Conservation (phyloP, 2,797 vertebrate genomes). For the Pangasius krempfi region DNA sequence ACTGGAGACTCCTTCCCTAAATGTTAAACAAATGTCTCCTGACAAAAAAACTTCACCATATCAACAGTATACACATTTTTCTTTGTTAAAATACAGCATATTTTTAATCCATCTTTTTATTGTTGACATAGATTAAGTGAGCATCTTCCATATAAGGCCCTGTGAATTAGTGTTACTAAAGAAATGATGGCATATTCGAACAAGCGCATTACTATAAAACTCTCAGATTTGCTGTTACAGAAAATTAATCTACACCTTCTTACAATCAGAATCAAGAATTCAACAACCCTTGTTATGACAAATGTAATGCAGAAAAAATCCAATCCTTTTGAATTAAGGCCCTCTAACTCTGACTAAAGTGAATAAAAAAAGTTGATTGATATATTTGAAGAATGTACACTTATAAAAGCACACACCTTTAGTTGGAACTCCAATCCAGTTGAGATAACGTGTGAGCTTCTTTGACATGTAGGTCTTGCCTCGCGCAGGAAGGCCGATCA, state of each 20-base stretch:
- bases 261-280: neutral
- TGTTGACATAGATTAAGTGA: neutral
- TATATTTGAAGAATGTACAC: neutral
- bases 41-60: neutral
- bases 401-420: conserved; percentile 78
- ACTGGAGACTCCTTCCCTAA: neutral
- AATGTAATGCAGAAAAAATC: neutral
- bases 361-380: neutral
- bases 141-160: neutral
- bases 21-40: neutral
- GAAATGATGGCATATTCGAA: neutral
- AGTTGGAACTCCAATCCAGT: conserved; percentile 97
- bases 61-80: neutral
- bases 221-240: neutral
- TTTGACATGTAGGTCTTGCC: conserved; percentile 97
- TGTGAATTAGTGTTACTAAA: neutral
- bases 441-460: conserved; percentile 96
- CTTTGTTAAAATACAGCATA: neutral
- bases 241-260: neutral
- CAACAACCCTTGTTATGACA: neutral
- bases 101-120: neutral
- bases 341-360: neutral
- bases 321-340: neutral
- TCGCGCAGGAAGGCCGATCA: conserved; percentile 93
- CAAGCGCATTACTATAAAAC: neutral